Evolutionary conservation across 2,797 vertebrate genomes (phyloP), one percentile per base, ranked within the genome.

Genomic region (Lacerta bilineata): DNA sequence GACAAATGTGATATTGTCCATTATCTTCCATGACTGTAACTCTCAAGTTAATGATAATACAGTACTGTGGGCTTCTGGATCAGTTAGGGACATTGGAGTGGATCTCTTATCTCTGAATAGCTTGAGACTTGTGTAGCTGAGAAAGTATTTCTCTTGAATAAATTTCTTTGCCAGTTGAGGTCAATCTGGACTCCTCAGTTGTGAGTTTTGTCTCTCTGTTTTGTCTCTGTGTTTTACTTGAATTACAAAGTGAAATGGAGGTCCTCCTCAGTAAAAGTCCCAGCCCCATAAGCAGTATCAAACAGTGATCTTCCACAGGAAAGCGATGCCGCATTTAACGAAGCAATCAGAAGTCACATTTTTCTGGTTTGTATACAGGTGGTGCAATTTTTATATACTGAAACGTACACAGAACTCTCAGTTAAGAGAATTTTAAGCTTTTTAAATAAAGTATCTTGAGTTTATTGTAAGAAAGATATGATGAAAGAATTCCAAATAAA

Each of bases 401-500:
- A 79, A 59, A 84, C 3, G 10, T 20, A 68, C 36, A n/a, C 41
- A 13, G 74, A 82, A 36, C 18, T 55, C 13, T 27, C 7, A 39
- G 25, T 75, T 41, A 5, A 17, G 50, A 9, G n/a, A 33, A 61
- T 61, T 79, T 59, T 71, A 61, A 72, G n/a, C 71, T 18, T 72
- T 80, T 68, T 55, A 36, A 66, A 46, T 66, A 83, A 72, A 11
- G 4, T 11, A 15, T 46, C 17, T 76, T 79, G 50, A 9, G 11
- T 61, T 33, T 43, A n/a, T 71, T 79, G 29, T 80, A 66, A 78
- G 46, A 81, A 39, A 80, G 15, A 13, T 59, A 5, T 2, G 2
- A 89, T 82, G 68, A 88, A 92, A 88, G 33, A 17, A 50, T 91
- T 87, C 55, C 27, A 43, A 87, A 80, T 72, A 80, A 75, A 72